A percentile compares a stretch with the other conserved stretches of the same genome.
phyloP scores from a whole-genome alignment of 37 sponge, comb jelly and placozoan species.

The Halisarca cf. caerulea region DNA sequence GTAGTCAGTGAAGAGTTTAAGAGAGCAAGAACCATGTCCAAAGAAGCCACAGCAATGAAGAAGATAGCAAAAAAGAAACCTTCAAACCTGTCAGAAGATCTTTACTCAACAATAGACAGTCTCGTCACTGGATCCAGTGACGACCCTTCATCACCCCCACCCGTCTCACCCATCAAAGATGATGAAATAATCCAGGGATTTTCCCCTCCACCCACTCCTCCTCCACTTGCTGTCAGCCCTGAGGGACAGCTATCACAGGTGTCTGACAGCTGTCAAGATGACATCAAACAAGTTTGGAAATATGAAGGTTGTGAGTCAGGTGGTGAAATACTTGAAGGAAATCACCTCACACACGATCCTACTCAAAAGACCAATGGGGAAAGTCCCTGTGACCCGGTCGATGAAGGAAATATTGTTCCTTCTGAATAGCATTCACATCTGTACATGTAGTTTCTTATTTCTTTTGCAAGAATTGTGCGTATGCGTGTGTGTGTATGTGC shows the following conservation, averaged over 20 bases:
- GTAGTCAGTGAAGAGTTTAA: constrained; percentile 46
- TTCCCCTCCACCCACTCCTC: neutral
- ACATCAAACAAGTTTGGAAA: neutral
- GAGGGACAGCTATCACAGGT: neutral
- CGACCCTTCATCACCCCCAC: neutral
- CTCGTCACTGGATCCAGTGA: neutral
- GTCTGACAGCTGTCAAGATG: neutral
- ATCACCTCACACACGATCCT: no score
- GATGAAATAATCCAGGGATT: neutral
- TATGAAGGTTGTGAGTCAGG: no score
- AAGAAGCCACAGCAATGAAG: neutral
- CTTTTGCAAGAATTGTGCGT: no score
- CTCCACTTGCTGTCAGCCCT: neutral
- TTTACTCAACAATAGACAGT: constrained; percentile 9
- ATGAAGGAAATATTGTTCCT: no score
- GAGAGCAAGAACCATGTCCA: constrained; percentile 63
- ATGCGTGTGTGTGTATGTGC: no score
- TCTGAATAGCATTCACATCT: no score
- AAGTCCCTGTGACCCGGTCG: no score
- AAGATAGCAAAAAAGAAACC: neutral
- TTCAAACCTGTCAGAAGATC: neutral
- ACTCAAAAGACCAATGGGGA: no score
- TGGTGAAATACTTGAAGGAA: no score
- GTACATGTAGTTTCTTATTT: no score
- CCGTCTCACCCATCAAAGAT: constrained; percentile 24